Evolutionary conservation across 2,888 invertebrate species (phyloP), one percentile per base, ranked within the genome.

Genomic region (Andrena bicolor): DNA sequence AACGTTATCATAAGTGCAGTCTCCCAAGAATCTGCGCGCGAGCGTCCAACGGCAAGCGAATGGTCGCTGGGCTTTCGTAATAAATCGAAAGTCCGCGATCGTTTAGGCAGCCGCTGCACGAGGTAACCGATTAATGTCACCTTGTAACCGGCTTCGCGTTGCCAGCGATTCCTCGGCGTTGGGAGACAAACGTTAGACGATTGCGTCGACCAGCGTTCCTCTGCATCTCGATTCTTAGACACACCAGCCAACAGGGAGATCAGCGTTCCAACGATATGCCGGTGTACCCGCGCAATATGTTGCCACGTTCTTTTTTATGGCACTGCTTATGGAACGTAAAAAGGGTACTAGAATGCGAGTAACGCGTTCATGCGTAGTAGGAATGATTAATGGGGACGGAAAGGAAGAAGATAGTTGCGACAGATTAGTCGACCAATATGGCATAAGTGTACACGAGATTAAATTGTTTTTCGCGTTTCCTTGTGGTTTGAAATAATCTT

Each of bases 21-120:
- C 65, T 30, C 69, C 41, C 6, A 49, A 53, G 8, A 58, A 61
- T 28, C 6, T 5, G 61, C 16, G 26, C n/a, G 23, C 60, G 51
- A 26, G 70, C 30, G 58, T 66, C 51, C 41, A 30, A 53, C 60
- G 65, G 65, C 49, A 60, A 58, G 61, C 51, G 49, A 61, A 20
- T 35, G 8, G 30, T 30, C 23, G 49, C 2, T 30, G 35, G 20
- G 70, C 86, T 91, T 91, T 91, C 89, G 89, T 84, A 92, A 92
- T 87, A 84, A 91, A 92, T 90, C 87, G 90, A 91, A 92, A 91
- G 89, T 92, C 79, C 68, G 66, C 82, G 84, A 87, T 89, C 86
- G 89, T 86, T 76, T 82, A 72, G 30, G 20, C 51, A 64, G 58
- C 23, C 69, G 32, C 16, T 63, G 65, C 73, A 81, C 64, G 76